Base-by-base conservation (phyloP, 2,113 vertebrate genomes). In the Mixornis gularis region DNA sequence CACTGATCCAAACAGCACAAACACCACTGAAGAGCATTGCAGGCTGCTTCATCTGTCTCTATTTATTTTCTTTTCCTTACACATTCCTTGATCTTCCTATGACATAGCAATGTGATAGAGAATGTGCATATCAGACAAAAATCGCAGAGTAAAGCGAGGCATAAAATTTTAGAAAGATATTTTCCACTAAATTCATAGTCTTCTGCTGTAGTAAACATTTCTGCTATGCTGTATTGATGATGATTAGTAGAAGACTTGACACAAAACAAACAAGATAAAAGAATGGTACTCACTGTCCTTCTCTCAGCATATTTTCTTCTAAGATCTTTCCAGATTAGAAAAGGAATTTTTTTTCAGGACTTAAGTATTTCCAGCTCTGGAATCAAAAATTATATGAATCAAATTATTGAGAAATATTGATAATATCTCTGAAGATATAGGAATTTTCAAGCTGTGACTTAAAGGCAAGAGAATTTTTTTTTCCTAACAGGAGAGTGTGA, bases 241-340 rank as follows among this genome's bases (percentile, higher is more conserved):
- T 34, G 60, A 87, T 89, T 92, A 87, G 92, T 86, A 89, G 30
- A 89, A 66, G 48, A 79, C 63, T 79, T 24, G 3, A 90, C 49
- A 94, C 9, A 70, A 83, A 92, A 48, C 36, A 63, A 76, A 60
- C 48, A 86, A 90, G 55, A 62, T 72, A 52, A 60, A 77, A 69
- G 78, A 93, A 77, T 0, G 1, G 46, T 34, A 36, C 20, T 85
- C 49, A 12, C 29, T 64, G 41, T 91, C 86, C 71, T 94, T 81
- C 65, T 72, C 63, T 87, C 78, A 70, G 79, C 59, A 66, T 49
- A 76, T 91, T 94, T 95, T 87, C 53, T 53, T 82, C 46, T 92
- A 70, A 90, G 9, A 29, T 73, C 8, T 40, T 84, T 85, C 12
- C 19, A 82, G 58, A 79, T 90, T 55, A 89, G 80, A 87, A 93